Conservation (phyloP, 2,888 invertebrate genomes). For the Parthenolecanium corni region DNA sequence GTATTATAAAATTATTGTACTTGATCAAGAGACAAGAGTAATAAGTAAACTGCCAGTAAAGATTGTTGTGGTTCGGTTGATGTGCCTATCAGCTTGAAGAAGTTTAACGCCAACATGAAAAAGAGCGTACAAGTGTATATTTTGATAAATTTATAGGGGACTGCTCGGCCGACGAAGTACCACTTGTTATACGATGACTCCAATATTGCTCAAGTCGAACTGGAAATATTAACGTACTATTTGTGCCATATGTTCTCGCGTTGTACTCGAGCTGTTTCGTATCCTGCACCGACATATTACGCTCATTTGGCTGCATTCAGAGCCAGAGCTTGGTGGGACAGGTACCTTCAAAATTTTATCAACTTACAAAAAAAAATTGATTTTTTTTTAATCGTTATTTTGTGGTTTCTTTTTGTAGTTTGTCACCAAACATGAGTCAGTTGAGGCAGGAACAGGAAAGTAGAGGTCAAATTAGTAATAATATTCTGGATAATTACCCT, state of each 20-base stretch:
- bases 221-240: slow-evolving; percentile 68
- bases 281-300: slow-evolving; percentile 78
- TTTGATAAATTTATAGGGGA: slow-evolving; percentile 65
- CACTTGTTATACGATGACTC: slow-evolving; percentile 72
- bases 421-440: neutral
- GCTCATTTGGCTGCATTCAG: slow-evolving; percentile 75
- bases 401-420: neutral
- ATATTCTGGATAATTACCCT: too few species aligned
- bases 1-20: too few species aligned
- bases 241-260: slow-evolving; percentile 76
- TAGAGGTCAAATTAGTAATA: neutral
- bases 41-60: too few species aligned
- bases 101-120: too few species aligned
- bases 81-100: too few species aligned
- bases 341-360: slow-evolving; percentile 25
- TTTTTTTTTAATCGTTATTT: neutral
- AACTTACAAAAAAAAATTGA: neutral
- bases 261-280: slow-evolving; percentile 70
- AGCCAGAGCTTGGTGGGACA: slow-evolving; percentile 44
- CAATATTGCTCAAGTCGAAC: slow-evolving; percentile 54
- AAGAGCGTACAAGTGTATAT: too few species aligned
- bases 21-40: too few species aligned
- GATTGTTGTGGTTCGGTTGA: too few species aligned
- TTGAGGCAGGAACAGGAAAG: neutral
- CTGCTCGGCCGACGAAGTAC: slow-evolving; percentile 76